Percentiles rank a stretch among this genome's conserved stretches.
Evolutionary conservation across 1,140 invertebrate species (phyloP).

Genomic region (Euura saliciscinereae): DNA sequence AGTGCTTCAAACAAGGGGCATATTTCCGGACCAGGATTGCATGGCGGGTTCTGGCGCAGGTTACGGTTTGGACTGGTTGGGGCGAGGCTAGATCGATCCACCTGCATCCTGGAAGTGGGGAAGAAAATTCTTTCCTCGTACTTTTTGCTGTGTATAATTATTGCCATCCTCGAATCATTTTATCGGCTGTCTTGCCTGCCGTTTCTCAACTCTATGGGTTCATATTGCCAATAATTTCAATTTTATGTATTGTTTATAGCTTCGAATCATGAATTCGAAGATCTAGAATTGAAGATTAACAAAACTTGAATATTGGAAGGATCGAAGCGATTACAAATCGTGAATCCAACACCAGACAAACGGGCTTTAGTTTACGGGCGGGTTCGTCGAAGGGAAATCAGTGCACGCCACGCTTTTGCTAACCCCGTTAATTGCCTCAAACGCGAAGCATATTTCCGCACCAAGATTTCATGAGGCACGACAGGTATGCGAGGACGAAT

Average conservation of each 20-base stretch:
- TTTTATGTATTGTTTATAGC: too few relatives aligned
- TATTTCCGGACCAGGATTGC: background rate
- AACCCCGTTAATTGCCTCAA: slow-evolving; percentile 10
- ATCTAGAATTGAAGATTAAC: too few relatives aligned
- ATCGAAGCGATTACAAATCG: background rate
- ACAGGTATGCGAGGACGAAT: background rate
- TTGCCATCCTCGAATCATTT: background rate
- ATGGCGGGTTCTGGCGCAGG: background rate
- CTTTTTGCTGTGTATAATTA: background rate
- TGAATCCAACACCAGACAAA: too few relatives aligned
- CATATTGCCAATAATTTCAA: too few relatives aligned
- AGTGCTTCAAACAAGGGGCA: slow-evolving; percentile 2
- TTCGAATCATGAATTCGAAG: too few relatives aligned
- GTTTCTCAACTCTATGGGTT: too few relatives aligned
- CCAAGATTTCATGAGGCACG: background rate
- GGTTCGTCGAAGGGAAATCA: background rate
- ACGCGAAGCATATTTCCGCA: slow-evolving; percentile 24
- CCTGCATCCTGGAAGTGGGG: background rate
- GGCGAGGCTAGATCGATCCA: background rate
- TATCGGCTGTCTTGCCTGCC: too few relatives aligned
- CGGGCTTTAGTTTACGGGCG: background rate
- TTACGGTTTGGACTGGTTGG: background rate
- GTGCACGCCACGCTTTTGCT: background rate
- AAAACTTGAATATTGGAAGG: background rate
- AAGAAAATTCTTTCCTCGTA: background rate